phyloP scores from a whole-genome alignment of 2,797 vertebrate species.

The Pygocentrus nattereri region DNA sequence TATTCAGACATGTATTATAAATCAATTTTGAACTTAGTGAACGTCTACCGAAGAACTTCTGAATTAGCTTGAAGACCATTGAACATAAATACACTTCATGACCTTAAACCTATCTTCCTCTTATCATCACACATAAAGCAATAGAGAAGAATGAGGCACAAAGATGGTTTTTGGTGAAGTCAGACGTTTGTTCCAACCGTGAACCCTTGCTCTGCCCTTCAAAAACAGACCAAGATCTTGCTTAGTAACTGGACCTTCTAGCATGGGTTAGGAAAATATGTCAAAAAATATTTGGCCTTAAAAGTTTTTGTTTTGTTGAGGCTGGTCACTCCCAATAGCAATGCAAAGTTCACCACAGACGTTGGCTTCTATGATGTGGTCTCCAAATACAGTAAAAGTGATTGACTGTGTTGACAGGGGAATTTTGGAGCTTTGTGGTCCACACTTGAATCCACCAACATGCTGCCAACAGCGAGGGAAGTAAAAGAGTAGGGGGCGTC shows the following conservation, averaged over 20 bases:
- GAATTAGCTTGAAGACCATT: neutral
- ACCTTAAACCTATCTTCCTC: slow-evolving; percentile 45
- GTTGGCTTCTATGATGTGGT: slow-evolving; percentile 43
- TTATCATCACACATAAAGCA: slow-evolving; percentile 27
- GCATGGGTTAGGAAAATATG: slow-evolving; percentile 25
- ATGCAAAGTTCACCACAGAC: slow-evolving; percentile 1
- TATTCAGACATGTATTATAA: neutral
- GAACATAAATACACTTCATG: neutral
- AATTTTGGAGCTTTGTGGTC: slow-evolving; percentile 15
- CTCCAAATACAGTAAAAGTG: slow-evolving; percentile 80
- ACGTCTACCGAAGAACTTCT: neutral
- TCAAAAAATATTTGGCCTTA: slow-evolving; percentile 24
- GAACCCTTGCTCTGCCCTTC: slow-evolving; percentile 9
- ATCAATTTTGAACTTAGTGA: too few relatives aligned
- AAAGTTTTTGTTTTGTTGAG: slow-evolving; percentile 37
- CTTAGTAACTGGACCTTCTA: slow-evolving; percentile 20
- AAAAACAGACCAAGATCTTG: neutral
- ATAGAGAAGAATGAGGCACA: neutral
- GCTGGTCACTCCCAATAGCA: slow-evolving; percentile 21
- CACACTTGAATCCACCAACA: neutral
- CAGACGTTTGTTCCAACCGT: slow-evolving; percentile 21
- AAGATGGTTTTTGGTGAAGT: slow-evolving; percentile 24
- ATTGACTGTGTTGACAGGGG: slow-evolving; percentile 71
- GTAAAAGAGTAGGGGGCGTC: slow-evolving; percentile 1
- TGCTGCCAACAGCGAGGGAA: neutral